Evolutionary conservation across 2,113 vertebrate species (phyloP), one percentile per base, ranked within the genome.

Genomic region (Girardinichthys multiradiatus): DNA sequence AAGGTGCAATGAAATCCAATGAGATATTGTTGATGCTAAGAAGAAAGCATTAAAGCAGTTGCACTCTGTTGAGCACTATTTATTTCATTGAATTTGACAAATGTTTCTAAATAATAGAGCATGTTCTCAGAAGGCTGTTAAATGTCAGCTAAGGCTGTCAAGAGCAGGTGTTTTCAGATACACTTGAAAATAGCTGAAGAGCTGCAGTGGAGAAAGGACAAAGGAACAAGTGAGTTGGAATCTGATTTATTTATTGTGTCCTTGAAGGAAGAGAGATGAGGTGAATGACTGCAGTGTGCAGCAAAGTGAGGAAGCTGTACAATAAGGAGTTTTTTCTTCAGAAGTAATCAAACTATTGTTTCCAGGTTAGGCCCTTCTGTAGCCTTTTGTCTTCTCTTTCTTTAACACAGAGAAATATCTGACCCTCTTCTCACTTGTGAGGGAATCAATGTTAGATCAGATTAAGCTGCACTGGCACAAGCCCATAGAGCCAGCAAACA

Each of bases 181-280:
- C 95, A 95, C 91, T 96, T 94, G 48, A 96, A 96, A 90, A 91
- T 92, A 77, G 93, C 93, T 27, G 94, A 94, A 79, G 95, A 96
- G 90, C 93, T 94, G 77, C 97, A 99, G 84, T 93, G 95, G 26
- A 94, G 95, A 88, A 97, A 97, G 92, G 95, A 78, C 77, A 95
- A 95, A 89, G 95, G 96, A 94, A 96, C 95, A 86, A 96, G 93
- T 96, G 95, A 8, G 95, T 91, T 33, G 79, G 81, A 92, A 91
- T 79, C 61, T 75, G 80, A 86, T 86, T 88, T 92, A 91, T 84
- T 90, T 63, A 86, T 84, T 90, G 77, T 77, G 68, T 70, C 74
- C 83, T 79, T 74, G 42, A 76, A 82, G 57, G 65, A 62, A 85
- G 72, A 66, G 72, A 84, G 83, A 78, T 35, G 59, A 45, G 28